phyloP scores from a whole-genome alignment of 2,113 vertebrate species.

The Cheilinus undulatus region DNA sequence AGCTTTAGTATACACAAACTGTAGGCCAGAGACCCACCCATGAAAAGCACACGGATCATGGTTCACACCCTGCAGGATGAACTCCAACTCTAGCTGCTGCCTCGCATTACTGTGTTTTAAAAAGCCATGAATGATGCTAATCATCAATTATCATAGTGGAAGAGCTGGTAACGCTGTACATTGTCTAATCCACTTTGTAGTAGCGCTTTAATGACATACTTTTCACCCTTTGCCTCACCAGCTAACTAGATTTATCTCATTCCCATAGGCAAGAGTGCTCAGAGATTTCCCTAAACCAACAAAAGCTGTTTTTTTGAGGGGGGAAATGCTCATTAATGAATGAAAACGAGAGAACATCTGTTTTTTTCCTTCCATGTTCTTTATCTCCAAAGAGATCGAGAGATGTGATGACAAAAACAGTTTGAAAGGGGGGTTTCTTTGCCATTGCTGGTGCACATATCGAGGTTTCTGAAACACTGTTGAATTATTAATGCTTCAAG shows the following conservation, averaged over 20 bases:
- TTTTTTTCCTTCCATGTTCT: slow-evolving; percentile 32
- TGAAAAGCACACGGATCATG: slow-evolving; percentile 31
- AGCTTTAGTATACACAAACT: slow-evolving; percentile 33
- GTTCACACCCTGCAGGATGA: slow-evolving; percentile 22
- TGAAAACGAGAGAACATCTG: slow-evolving; percentile 67
- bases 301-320: slow-evolving; percentile 69
- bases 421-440: slow-evolving; percentile 30
- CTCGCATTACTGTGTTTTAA: neutral
- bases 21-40: slow-evolving; percentile 46
- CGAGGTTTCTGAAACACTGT: slow-evolving; percentile 41
- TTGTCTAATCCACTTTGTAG: slow-evolving; percentile 72
- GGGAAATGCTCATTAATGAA: slow-evolving; percentile 75
- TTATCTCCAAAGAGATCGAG: slow-evolving; percentile 67
- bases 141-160: slow-evolving; percentile 49
- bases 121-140: slow-evolving; percentile 46
- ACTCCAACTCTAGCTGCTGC: neutral
- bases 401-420: slow-evolving; percentile 70
- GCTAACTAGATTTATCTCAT: slow-evolving; percentile 67
- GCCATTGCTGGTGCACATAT: slow-evolving; percentile 61
- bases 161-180: slow-evolving; percentile 40
- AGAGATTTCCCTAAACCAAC: slow-evolving; percentile 72
- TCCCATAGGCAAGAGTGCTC: slow-evolving; percentile 62
- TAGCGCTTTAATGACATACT: slow-evolving; percentile 71
- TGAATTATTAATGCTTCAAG: slow-evolving; percentile 81
- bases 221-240: slow-evolving; percentile 61